Evolutionary conservation across 1,140 invertebrate species (phyloP).

Genomic region (Zaprionus ornatus): DNA sequence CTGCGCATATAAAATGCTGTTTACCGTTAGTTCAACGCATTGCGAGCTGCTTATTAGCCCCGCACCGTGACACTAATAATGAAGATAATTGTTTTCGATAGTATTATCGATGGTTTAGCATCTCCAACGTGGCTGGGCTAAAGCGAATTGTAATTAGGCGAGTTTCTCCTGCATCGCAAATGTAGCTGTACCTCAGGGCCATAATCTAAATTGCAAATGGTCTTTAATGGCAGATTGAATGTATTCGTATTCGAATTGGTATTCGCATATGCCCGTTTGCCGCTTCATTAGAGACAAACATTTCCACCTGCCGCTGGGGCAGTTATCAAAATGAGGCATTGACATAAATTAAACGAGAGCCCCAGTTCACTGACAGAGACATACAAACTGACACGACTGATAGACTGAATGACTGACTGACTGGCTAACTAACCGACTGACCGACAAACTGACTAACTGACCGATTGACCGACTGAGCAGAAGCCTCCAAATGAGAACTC

Average conservation of each 20-base stretch:
- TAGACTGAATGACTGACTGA: conserved; percentile 9
- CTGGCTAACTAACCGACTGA: background rate
- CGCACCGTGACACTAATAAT: background rate
- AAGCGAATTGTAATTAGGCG: conserved; percentile 25
- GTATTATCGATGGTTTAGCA: conserved; percentile 1
- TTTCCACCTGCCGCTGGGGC: conserved; percentile 31
- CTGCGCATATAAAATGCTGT: background rate
- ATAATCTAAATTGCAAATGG: conserved; percentile 53
- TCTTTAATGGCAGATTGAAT: conserved; percentile 45
- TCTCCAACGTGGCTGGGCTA: background rate
- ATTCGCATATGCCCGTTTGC: conserved; percentile 37
- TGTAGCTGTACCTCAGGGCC: conserved; percentile 32
- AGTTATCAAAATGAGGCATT: conserved; percentile 69
- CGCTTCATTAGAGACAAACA: conserved; percentile 64
- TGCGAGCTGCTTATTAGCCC: background rate
- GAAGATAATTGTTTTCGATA: conserved; percentile 9
- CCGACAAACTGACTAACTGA: conserved; percentile 19
- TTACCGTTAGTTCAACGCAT: no score
- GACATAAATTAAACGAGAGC: conserved; percentile 69
- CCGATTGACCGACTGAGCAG: conserved; percentile 33
- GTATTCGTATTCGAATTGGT: conserved; percentile 22
- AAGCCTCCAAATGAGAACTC: conserved; percentile 62
- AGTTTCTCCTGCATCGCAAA: conserved; percentile 16
- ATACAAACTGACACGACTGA: no score
- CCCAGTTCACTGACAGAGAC: conserved; percentile 21